Evolutionary conservation across 1,140 invertebrate genomes (phyloP), one percentile per base, ranked within the genome.

Genomic region (Brachionus plicatilis): DNA sequence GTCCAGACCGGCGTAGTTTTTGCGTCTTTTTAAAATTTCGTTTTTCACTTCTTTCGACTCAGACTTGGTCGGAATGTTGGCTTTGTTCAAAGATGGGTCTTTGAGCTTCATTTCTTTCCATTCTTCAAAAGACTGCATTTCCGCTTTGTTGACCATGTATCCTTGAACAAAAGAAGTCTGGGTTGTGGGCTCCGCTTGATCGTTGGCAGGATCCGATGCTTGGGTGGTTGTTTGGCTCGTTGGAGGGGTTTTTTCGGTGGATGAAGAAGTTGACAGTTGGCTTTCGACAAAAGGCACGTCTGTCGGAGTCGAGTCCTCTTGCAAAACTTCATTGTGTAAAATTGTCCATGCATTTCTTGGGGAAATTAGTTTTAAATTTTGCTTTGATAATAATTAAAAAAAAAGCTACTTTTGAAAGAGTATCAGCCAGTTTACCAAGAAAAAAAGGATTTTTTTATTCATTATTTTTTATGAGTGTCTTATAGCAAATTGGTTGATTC

Each of bases 1-100:
- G 87, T 97, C 95, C 1, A 93, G 93, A 1, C 95, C 96, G 0
- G 97, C 97, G 89, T 87, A 90, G 78, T 90, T 89, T 24, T 86
- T 87, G 5, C 86, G 45, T 5, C 79, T 60, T 20, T 53, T 29
- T 76, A 50, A 27, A 50, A 76, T 76, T 76, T 76, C 72, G 7
- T 24, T 29, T 50, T 47, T 47, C 17, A 43, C 9, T 17, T 72
- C 68, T 27, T 76, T 76, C 14, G 17, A 24, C 7, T 76, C 43
- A n/a, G 17, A 14, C 27, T 41, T 82, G 24, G 29, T 9, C 4
- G 20, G 53, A 45, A 11, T 41, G n/a, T 43, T 65, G 53, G 41
- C 53, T 65, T 43, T 33, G 11, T 24, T 66, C 41, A 41, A 14
- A 65, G 17, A 9, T 27, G 17, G 37, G 20, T 82, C 79, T 82